Conservation (phyloP, 2,888 invertebrate species). For the Lycocerus yunnanus region DNA sequence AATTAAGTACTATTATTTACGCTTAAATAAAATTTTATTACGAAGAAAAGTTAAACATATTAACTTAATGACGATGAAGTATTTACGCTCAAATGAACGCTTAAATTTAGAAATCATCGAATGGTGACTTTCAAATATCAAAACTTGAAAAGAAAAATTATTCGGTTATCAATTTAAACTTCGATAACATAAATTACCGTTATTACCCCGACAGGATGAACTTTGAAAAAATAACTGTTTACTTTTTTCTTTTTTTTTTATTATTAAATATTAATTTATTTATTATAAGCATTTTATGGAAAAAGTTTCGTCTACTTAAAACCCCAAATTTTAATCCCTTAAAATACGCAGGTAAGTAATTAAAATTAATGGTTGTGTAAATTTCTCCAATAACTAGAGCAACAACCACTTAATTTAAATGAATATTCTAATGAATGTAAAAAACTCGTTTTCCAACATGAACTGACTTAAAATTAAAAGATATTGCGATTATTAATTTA, state of each 20-base stretch:
- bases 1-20: background rate
- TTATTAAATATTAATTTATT: background rate
- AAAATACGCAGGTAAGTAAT: background rate
- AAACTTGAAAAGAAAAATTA: background rate
- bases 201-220: background rate
- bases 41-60: background rate
- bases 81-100: conserved; percentile 1
- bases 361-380: background rate
- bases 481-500: background rate
- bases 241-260: too few relatives aligned
- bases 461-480: background rate
- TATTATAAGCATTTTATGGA: background rate
- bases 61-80: conserved; percentile 1
- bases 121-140: conserved; percentile 1
- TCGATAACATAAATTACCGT: background rate
- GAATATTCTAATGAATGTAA: background rate
- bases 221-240: background rate
- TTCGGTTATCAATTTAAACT: background rate
- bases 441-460: background rate
- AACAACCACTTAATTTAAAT: background rate
- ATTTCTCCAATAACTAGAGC: background rate
- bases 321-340: background rate
- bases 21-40: background rate
- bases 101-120: conserved; percentile 7
- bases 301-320: background rate